phyloP scores from a whole-genome alignment of 2,888 invertebrate species.

The Druceiella hillmani region DNA sequence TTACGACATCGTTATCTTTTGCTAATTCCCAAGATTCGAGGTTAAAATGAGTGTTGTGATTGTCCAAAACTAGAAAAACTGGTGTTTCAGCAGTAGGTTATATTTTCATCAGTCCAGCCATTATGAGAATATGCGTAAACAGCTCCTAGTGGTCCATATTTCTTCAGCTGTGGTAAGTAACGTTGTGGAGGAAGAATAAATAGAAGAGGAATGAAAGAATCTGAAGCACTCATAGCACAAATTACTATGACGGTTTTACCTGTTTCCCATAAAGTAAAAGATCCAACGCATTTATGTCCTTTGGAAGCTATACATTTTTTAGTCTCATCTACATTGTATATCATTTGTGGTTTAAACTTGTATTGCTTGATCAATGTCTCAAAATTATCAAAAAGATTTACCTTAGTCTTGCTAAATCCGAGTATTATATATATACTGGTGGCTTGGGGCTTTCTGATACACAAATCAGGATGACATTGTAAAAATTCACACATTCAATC shows the following conservation, averaged over 20 bases:
- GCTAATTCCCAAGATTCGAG: slow-evolving; percentile 9
- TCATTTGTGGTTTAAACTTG: slow-evolving; percentile 11
- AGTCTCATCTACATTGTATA: slow-evolving; percentile 21
- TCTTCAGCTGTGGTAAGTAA: slow-evolving; percentile 19
- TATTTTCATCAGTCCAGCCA: slow-evolving; percentile 15
- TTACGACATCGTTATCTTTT: too few relatives aligned
- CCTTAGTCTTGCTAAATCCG: slow-evolving; percentile 18
- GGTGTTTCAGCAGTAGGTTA: slow-evolving; percentile 11
- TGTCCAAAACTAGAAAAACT: slow-evolving; percentile 13
- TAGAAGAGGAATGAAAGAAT: slow-evolving; percentile 19
- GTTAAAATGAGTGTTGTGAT: slow-evolving; percentile 13
- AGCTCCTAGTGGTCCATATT: slow-evolving; percentile 16
- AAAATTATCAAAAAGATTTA: slow-evolving; percentile 19
- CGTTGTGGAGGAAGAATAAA: slow-evolving; percentile 21
- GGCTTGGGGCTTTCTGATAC: slow-evolving; percentile 20
- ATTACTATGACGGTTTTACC: slow-evolving; percentile 19
- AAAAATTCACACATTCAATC: slow-evolving; percentile 23
- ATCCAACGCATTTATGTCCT: slow-evolving; percentile 18
- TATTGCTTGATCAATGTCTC: slow-evolving; percentile 13
- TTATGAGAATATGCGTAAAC: slow-evolving; percentile 18
- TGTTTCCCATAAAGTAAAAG: slow-evolving; percentile 19
- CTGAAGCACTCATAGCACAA: slow-evolving; percentile 21
- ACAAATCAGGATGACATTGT: slow-evolving; percentile 22
- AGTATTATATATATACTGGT: slow-evolving; percentile 13
- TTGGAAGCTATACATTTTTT: slow-evolving; percentile 18